phyloP scores from a whole-genome alignment of 2,797 vertebrate genomes.

The Nannoperca australis region DNA sequence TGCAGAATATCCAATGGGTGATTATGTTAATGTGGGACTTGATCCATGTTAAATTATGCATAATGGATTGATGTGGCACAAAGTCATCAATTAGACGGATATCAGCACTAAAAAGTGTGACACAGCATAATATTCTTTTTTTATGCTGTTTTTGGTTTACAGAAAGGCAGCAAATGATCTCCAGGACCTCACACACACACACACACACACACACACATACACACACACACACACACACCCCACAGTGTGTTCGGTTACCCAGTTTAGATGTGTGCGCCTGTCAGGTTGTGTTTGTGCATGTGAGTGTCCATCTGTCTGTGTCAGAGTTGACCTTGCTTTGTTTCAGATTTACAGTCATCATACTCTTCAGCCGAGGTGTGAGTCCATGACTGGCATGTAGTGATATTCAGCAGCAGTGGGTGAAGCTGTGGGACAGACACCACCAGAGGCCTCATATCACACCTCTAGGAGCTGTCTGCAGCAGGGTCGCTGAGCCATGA shows the following conservation, averaged over 20 bases:
- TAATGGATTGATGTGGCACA: slow-evolving; percentile 90
- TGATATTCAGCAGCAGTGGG: slow-evolving; percentile 63
- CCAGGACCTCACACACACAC: slow-evolving; percentile 21
- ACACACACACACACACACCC: not conserved
- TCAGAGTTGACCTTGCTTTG: slow-evolving; percentile 79
- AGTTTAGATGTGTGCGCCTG: slow-evolving; percentile 19
- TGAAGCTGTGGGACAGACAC: slow-evolving; percentile 69
- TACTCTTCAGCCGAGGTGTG: slow-evolving; percentile 76
- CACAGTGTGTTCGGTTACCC: slow-evolving; percentile 7
- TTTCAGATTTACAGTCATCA: slow-evolving; percentile 73
- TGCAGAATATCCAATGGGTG: slow-evolving; percentile 86
- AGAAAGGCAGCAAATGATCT: slow-evolving; percentile 39
- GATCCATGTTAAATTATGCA: slow-evolving; percentile 91
- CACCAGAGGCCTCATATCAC: slow-evolving; percentile 81
- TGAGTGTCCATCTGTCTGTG: slow-evolving; percentile 51
- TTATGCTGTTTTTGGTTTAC: slow-evolving; percentile 54
- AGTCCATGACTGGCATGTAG: slow-evolving; percentile 79
- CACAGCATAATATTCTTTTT: slow-evolving; percentile 78
- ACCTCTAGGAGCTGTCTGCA: slow-evolving; percentile 80
- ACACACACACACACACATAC: not conserved
- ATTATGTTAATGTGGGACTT: slow-evolving; percentile 90
- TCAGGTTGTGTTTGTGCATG: slow-evolving; percentile 38
- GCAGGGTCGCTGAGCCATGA: slow-evolving; percentile 75
- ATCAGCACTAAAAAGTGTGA: slow-evolving; percentile 87
- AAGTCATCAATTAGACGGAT: slow-evolving; percentile 90